Percentiles rank a stretch among this genome's conserved stretches.
Conservation (phyloP, 2,797 vertebrate species). For the Danio kyathit region DNA sequence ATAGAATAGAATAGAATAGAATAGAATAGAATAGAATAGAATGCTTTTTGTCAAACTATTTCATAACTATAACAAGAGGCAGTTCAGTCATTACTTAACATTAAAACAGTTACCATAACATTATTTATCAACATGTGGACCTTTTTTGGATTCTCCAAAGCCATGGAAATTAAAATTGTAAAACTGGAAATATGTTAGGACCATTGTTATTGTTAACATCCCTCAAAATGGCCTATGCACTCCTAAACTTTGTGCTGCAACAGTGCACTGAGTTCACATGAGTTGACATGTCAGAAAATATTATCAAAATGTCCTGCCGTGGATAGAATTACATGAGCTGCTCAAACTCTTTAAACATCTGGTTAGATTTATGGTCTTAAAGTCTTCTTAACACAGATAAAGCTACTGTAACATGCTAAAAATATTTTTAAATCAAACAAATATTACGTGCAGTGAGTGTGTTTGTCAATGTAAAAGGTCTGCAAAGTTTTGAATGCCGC, state of each 20-base stretch:
- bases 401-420: background rate
- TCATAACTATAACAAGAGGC: too few relatives aligned
- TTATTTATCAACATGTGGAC: too few relatives aligned
- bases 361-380: background rate
- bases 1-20: background rate
- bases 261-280: background rate
- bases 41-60: background rate
- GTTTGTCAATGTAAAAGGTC: too few relatives aligned
- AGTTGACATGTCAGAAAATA: background rate
- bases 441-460: too few relatives aligned
- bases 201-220: too few relatives aligned
- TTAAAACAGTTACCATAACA: too few relatives aligned
- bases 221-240: background rate
- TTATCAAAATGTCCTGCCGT: background rate
- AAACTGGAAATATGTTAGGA: too few relatives aligned
- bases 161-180: too few relatives aligned
- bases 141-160: too few relatives aligned
- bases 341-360: constrained; percentile 13
- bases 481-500: too few relatives aligned
- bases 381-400: background rate
- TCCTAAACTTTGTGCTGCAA: background rate
- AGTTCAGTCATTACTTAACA: too few relatives aligned
- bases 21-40: constrained; percentile 13
- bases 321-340: background rate
- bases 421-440: background rate